These are phyloP conservation scores for Pseudopleuronectes americanus DNA, from an alignment of 2,797 vertebrate species.

Conservation along the genomic window DNA sequence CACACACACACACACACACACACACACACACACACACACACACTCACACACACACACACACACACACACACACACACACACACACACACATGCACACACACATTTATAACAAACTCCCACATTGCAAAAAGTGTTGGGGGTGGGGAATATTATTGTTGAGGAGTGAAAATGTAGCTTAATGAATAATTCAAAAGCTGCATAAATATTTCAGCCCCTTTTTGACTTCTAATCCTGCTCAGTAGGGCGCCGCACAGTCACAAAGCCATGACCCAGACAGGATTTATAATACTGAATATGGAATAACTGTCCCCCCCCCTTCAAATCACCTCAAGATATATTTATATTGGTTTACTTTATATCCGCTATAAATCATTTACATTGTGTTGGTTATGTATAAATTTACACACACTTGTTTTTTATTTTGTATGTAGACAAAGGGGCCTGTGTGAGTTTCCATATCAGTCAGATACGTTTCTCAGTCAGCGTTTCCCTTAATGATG, in stretches of 20 bases:
- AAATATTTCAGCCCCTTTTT: conserved; percentile 76
- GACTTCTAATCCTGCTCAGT: conserved; percentile 71
- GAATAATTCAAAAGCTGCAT: conserved; percentile 81
- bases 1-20: conserved; percentile 10
- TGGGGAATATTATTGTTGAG: conserved; percentile 73
- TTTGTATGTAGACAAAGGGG: conserved; percentile 12
- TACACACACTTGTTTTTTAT: conserved; percentile 27
- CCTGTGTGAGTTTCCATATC: conserved; percentile 11
- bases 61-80: conserved; percentile 16
- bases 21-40: conserved; percentile 19
- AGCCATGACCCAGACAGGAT: conserved; percentile 56
- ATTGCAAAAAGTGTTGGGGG: conserved; percentile 66
- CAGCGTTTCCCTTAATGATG: conserved; percentile 78
- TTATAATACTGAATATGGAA: conserved; percentile 66
- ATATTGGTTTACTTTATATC: conserved; percentile 60
- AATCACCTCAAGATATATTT: conserved; percentile 55
- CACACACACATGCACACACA: conserved; percentile 22
- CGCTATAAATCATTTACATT: conserved; percentile 56
- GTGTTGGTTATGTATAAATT: conserved; percentile 29
- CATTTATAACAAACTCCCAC: conserved; percentile 46
- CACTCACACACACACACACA: conserved; percentile 8
- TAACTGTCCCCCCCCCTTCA: conserved; percentile 18
- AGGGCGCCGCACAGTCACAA: conserved; percentile 52
- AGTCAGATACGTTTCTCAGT: conserved; percentile 12
- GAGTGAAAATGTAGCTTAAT: conserved; percentile 75